phyloP scores from a whole-genome alignment of 2,888 invertebrate species.

The Amphipyra berbera region DNA sequence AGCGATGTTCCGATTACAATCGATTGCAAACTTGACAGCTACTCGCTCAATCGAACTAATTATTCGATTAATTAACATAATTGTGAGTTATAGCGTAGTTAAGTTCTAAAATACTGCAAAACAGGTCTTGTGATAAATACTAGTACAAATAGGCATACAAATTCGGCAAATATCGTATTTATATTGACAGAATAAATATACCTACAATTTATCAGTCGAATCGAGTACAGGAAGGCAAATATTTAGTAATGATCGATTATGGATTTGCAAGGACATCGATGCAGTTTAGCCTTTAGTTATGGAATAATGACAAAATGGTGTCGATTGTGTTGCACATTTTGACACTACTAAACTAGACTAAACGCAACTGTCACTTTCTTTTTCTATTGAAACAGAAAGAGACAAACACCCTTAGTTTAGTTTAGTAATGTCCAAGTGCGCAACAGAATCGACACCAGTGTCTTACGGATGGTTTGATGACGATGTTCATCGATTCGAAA shows the following conservation, averaged over 20 bases:
- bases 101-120: conserved; percentile 6
- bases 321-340: too few relatives aligned
- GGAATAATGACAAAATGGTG: not conserved
- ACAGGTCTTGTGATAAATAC: conserved; percentile 1
- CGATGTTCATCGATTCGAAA: not conserved
- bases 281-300: not conserved
- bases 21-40: conserved; percentile 34
- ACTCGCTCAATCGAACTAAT: conserved; percentile 17
- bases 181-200: conserved; percentile 8
- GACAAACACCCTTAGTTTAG: too few relatives aligned
- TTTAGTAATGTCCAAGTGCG: too few relatives aligned
- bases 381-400: too few relatives aligned
- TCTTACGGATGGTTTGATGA: too few relatives aligned
- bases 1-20: conserved; percentile 25
- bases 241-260: not conserved
- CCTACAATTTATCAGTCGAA: conserved; percentile 11
- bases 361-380: too few relatives aligned
- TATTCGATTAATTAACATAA: conserved; percentile 31
- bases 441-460: too few relatives aligned
- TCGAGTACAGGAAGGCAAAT: not conserved
- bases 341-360: too few relatives aligned
- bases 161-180: conserved; percentile 18
- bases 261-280: not conserved
- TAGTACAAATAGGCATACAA: conserved; percentile 7
- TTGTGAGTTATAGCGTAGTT: conserved; percentile 10